Evolutionary conservation across 2,113 vertebrate genomes (phyloP), one percentile per base, ranked within the genome.

Genomic region (Merops nubicus): DNA sequence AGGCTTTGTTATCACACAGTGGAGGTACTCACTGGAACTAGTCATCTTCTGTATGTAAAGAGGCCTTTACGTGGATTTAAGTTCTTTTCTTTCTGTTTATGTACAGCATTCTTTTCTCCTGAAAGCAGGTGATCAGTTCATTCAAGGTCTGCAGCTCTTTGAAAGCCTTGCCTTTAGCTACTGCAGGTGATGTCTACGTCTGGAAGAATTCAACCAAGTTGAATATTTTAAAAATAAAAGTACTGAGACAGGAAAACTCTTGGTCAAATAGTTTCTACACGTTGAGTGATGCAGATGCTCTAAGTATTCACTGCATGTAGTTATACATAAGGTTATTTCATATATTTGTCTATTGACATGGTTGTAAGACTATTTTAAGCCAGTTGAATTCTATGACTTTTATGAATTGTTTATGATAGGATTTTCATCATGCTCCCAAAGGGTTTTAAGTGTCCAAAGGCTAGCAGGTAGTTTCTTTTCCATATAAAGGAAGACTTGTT

Each of bases 51-150:
- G 81, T 97, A 65, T 96, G 43, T 89, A 93, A 95, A 97, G 95
- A 97, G 87, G 84, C 96, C 95, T 98, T 97, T 95, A 97, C 73
- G 40, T 94, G 83, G 94, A 94, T 96, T 98, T 97, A 93, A 98
- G 93, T 97, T 97, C 89, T 96, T 16, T 73, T 89, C 79, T 80
- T 98, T 97, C n/a, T 98, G 88, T 98, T 73, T 56, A 63, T 21
- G 83, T 96, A 96, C 92, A 97, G 83, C 42, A 15, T 97, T 93
- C 96, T 96, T 98, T 98, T 98, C 92, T 97, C 43, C 15, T 85
- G 84, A 96, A 96, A 97, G 88, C 88, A 94, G 91, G 73, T 81
- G 95, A 88, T 94, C 83, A 29, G 81, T 97, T 98, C 95, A 94
- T 96, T 98, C 82, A 91, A 95, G 94, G 86, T 94, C 94, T 96